phyloP scores from a whole-genome alignment of 2,113 vertebrate species.

The Rhabdornis inornatus region DNA sequence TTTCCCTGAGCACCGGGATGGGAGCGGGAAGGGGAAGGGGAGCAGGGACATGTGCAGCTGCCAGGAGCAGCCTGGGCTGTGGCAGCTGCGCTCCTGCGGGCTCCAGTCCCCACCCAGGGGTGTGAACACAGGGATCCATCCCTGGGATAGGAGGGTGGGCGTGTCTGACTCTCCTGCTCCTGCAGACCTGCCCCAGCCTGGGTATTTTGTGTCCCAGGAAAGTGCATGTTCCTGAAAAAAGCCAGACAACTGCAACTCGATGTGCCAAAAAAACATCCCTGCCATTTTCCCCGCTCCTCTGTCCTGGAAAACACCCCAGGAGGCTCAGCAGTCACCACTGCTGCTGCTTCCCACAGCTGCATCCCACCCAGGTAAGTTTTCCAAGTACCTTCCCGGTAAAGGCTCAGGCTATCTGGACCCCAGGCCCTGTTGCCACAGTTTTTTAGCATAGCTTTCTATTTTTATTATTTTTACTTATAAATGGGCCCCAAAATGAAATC shows the following conservation, averaged over 20 bases:
- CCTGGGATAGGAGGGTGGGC: accelerated
- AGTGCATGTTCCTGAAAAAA: accelerated
- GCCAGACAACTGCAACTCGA: not conserved
- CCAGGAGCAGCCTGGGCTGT: not conserved
- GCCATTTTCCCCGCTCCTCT: accelerated
- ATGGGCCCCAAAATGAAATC: not conserved
- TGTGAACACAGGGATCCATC: accelerated
- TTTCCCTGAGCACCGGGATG: accelerated
- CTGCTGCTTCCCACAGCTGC: not conserved
- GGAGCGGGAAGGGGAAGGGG: not conserved
- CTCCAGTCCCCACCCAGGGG: accelerated
- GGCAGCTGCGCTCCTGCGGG: accelerated
- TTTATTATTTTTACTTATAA: conserved; percentile 20
- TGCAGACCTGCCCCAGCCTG: not conserved
- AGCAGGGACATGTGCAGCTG: accelerated
- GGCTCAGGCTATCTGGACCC: not conserved
- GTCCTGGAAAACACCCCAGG: not conserved
- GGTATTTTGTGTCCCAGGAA: accelerated
- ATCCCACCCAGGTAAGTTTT: accelerated
- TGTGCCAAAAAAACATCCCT: not conserved
- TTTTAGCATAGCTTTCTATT: not conserved
- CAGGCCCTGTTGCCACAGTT: not conserved
- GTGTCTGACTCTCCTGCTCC: accelerated
- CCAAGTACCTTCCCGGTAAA: not conserved
- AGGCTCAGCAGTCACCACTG: not conserved